Base-by-base conservation (phyloP, 2,797 vertebrate species). In the Momotus momota region DNA sequence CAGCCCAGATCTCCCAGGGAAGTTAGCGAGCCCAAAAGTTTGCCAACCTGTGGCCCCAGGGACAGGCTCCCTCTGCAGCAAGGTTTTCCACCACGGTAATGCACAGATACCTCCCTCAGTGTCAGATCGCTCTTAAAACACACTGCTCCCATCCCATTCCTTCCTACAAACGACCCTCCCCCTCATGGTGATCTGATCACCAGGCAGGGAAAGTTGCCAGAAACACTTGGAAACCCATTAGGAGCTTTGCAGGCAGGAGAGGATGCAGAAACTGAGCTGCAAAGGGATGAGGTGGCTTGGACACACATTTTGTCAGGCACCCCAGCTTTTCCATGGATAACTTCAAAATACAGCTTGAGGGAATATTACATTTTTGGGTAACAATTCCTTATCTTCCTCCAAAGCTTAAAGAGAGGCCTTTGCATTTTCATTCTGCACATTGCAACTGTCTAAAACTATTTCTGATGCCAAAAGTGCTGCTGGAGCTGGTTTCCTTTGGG, bases 311-410 rank as follows among this genome's bases (percentile, higher is more conserved):
- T 74, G 4, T 20, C 52, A 88, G 61, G 61, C n/a, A 78, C 64
- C 22, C 27, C 66, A 58, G 43, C 16, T 25, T 15, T 20, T 49
- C 27, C 26, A 16, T 6, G 13, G 45, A 35, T 49, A 87, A 86
- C 73, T 95, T 60, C 46, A 93, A 92, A 80, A 82, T 20, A 78
- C 6, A 66, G 25, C 40, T 75, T 8, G 2, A 70, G 48, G 48
- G 94, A 83, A 79, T 35, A 54, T 1, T 62, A 60, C 19, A 21
- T 19, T 61, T 94, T 77, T 0, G 45, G 49, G 62, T 66, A 94
- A 87, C 48, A 67, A 57, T 60, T 93, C 71, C 80, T 74, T 85
- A 65, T 90, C 77, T 91, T 77, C 46, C 60, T 71, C 74, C 33
- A 43, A 77, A 81, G 75, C 31, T 57, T 57, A 66, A 14, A 65